Conservation (phyloP, 92 coral and sea anemone species). For the Parazoanthus swiftii region DNA sequence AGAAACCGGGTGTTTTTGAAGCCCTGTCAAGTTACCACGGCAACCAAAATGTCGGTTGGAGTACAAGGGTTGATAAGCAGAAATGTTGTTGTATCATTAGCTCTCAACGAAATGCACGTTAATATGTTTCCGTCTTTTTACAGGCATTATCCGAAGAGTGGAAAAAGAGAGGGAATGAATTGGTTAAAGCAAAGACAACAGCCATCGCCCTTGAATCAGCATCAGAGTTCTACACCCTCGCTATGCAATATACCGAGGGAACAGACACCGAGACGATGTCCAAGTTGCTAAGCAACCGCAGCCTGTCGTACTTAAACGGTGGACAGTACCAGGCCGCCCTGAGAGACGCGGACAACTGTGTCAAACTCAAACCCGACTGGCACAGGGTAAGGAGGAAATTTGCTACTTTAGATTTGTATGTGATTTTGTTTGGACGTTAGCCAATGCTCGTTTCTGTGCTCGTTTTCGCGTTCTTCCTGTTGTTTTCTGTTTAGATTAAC, state of each 20-base stretch:
- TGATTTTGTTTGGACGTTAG: not conserved
- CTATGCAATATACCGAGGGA: conserved; percentile 27
- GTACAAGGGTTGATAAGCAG: too few species aligned
- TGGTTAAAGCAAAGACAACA: not conserved
- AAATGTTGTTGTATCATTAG: too few species aligned
- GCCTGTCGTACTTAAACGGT: conserved; percentile 13
- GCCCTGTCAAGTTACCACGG: too few species aligned
- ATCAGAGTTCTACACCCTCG: conserved; percentile 28
- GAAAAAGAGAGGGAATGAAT: conserved; percentile 38
- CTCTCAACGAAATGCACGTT: too few species aligned
- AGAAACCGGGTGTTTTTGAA: too few species aligned
- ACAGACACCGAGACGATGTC: conserved; percentile 31
- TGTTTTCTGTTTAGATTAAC: too few species aligned
- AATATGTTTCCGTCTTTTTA: not conserved
- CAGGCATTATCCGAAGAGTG: conserved; percentile 17
- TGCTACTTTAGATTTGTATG: not conserved
- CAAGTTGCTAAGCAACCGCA: conserved; percentile 35
- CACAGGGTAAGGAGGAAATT: conserved; percentile 8
- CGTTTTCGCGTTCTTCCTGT: not conserved
- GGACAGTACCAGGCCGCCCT: conserved; percentile 12
- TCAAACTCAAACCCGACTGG: conserved; percentile 34
- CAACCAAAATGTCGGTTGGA: too few species aligned
- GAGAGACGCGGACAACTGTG: conserved; percentile 24
- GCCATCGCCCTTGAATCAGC: not conserved
- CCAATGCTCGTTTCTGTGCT: not conserved